Evolutionary conservation across 2,797 vertebrate species (phyloP).

Genomic region (Sphenopsis melanotis): DNA sequence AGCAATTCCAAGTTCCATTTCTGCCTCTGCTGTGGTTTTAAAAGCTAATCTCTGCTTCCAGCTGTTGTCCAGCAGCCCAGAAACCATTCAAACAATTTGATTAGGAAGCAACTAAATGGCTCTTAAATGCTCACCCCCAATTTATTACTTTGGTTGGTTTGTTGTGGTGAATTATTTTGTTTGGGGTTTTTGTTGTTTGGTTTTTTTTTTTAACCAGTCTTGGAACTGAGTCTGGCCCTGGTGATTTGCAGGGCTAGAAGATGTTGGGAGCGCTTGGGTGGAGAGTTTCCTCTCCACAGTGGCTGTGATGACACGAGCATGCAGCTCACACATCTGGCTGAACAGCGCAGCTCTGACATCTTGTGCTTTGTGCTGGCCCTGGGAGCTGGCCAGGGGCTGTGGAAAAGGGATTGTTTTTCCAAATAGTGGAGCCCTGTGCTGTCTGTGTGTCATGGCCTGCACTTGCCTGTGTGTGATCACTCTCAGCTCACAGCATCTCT

Average conservation of each 20-base stretch:
- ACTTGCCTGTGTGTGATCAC: background rate
- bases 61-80: background rate
- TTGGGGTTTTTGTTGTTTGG: background rate
- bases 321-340: background rate
- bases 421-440: background rate
- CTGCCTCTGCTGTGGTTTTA: background rate
- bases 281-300: background rate
- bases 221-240: background rate
- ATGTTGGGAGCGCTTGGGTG: background rate
- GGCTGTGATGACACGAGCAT: fast-evolving
- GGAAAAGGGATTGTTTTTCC: slow-evolving; percentile 1
- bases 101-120: background rate
- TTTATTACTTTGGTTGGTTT: background rate
- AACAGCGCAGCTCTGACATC: background rate
- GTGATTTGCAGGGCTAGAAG: background rate
- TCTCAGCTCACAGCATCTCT: background rate
- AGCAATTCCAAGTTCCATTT: background rate
- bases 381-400: background rate
- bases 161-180: background rate
- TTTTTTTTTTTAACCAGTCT: background rate
- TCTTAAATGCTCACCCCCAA: background rate
- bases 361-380: background rate
- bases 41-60: background rate
- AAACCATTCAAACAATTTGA: background rate
- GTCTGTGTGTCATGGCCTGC: background rate